Base-by-base conservation (phyloP, 2,797 vertebrate species). In the Zalophus californianus region DNA sequence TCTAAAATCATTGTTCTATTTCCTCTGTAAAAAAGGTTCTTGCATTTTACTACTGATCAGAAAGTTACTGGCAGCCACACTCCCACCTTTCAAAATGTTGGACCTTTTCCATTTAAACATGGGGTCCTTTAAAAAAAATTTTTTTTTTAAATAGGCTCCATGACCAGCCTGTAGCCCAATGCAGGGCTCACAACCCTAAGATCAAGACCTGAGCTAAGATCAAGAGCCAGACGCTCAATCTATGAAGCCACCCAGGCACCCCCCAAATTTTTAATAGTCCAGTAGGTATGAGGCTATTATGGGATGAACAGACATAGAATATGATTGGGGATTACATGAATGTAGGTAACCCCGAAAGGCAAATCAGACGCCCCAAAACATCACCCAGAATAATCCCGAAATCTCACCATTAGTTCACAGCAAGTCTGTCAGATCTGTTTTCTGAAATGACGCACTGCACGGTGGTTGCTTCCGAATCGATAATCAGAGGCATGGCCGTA, bases 401-500 rank as follows among this genome's bases (percentile, higher is more conserved):
- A 41, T 5, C 3, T 7, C 35, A 6, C 21, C 3, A 12, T 6
- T 20, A 11, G n/a, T 60, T 8, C 75, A 29, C 0, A 16, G 73
- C n/a, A 27, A 10, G 66, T 2, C 1, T 0, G 56, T 58, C 5
- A 25, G 58, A 23, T 7, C 29, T 56, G 41, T 20, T 73, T 64
- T 64, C 13, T 7, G 80, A 79, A 60, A 48, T 38, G 5, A 79
- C 0, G 4, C 5, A 2, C 6, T 4, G n/a, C 0, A 1, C 0
- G 2, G 5, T 0, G 13, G 23, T 64, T 25, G 41, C 38, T 50
- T 48, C 16, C 6, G 5, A n/a, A 68, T 3, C 0, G 13, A 41
- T 7, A 54, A n/a, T 25, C n/a, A n/a, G 25, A 25, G 6, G 13
- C 2, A 1, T 9, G 1, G 18, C 52, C 21, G 0, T 5, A 5